Conservation (phyloP, 2,888 invertebrate species). For the Thyatira batis region DNA sequence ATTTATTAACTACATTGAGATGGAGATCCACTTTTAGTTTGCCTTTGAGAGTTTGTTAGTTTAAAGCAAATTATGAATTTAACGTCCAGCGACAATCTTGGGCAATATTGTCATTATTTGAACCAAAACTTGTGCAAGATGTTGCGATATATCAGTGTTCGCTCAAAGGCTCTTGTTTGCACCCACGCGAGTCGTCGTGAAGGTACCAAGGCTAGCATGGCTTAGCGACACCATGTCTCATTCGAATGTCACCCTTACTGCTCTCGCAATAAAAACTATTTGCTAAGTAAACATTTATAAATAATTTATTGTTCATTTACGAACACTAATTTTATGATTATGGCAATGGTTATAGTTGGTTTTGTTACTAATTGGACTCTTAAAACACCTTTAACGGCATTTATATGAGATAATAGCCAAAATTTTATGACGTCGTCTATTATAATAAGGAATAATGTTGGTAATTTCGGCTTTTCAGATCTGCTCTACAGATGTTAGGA, state of each 20-base stretch:
- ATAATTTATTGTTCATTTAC: conserved; percentile 44
- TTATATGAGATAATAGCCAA: background rate
- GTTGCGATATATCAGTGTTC: conserved; percentile 56
- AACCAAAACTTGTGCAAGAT: conserved; percentile 51
- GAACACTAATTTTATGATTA: conserved; percentile 54
- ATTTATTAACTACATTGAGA: no score
- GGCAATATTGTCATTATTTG: conserved; percentile 47
- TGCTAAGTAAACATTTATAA: conserved; percentile 26
- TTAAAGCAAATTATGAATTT: background rate
- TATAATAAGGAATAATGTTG: no score
- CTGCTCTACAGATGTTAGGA: no score
- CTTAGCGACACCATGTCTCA: conserved; percentile 18
- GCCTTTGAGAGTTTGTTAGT: background rate
- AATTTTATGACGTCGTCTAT: background rate
- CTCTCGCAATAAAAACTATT: conserved; percentile 7
- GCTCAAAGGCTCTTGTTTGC: conserved; percentile 38
- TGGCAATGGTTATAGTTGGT: conserved; percentile 43
- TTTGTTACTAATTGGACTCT: conserved; percentile 36
- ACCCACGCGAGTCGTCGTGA: conserved; percentile 49
- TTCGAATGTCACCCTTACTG: conserved; percentile 18
- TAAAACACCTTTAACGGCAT: background rate
- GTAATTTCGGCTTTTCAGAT: no score
- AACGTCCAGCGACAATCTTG: conserved; percentile 19
- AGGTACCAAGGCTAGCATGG: conserved; percentile 34
- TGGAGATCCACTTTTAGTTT: background rate